phyloP scores from a whole-genome alignment of 1,140 invertebrate species.

The Sarcophaga bullata region DNA sequence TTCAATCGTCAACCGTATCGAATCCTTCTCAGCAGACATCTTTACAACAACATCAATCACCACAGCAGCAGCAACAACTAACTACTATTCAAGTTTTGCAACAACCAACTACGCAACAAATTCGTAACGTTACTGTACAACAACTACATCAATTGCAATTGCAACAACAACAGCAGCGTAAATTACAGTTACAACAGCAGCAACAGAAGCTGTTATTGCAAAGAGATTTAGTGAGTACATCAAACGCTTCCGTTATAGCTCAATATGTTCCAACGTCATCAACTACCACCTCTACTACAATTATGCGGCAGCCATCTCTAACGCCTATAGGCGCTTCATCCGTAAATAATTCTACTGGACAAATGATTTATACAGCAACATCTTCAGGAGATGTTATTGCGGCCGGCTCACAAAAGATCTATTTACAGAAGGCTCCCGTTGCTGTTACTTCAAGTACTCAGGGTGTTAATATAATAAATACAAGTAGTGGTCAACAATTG shows the following conservation, averaged over 20 bases:
- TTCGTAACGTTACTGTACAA: conserved; percentile 60
- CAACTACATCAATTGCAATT: conserved; percentile 48
- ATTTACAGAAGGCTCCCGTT: conserved; percentile 44
- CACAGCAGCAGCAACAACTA: conserved; percentile 49
- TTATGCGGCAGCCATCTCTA: conserved; percentile 50
- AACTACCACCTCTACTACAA: conserved; percentile 38
- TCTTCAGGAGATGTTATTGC: conserved; percentile 54
- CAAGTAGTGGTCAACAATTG: conserved; percentile 59
- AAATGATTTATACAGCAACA: conserved; percentile 62
- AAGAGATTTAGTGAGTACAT: conserved; percentile 49
- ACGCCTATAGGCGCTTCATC: conserved; percentile 55
- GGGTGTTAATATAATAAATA: conserved; percentile 61
- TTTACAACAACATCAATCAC: conserved; percentile 45
- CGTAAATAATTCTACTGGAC: conserved; percentile 48
- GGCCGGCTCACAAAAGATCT: conserved; percentile 54
- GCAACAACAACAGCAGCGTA: conserved; percentile 47
- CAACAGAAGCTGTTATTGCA: conserved; percentile 60
- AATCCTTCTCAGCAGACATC: conserved; percentile 12
- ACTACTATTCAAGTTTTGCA: conserved; percentile 17
- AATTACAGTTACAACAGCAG: conserved; percentile 41
- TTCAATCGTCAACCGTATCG: not conserved
- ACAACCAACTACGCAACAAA: conserved; percentile 48
- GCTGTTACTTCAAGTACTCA: conserved; percentile 42
- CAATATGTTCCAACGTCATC: conserved; percentile 45
- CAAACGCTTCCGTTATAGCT: conserved; percentile 48